Evolutionary conservation across 2,888 invertebrate species (phyloP), one percentile per base, ranked within the genome.

Genomic region (Drosophila atripex): DNA sequence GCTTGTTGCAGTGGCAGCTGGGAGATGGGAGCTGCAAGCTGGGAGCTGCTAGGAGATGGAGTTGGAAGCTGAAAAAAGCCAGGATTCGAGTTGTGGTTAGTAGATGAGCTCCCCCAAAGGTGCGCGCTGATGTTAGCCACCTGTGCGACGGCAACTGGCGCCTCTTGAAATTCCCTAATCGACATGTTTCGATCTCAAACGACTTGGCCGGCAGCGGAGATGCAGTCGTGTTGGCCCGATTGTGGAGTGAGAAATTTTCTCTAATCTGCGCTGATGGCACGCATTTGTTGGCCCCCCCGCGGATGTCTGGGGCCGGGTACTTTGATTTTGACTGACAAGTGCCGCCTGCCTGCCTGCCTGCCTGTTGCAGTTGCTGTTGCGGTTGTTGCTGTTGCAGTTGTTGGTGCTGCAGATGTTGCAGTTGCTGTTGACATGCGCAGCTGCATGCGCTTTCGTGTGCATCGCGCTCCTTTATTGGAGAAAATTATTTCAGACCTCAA

Each of bases 241-340:
- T 70, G 65, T 70, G 61, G 49, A 76, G 88, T 84, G 78, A 84
- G 88, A 85, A 80, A 85, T 88, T 84, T 84, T 88, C 87, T 88
- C 88, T 84, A 84, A 84, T 84, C 88, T 84, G 69, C 85, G 71
- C 78, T 84, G 88, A 84, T 86, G 87, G 64, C 83, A 74, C 84
- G 80, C 86, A 86, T 83, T 86, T 71, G 85, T 52, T 23, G 35
- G 28, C 9, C 50, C 54, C 54, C 52, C 58, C 56, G 50, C 78
- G 86, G 73, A 75, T 85, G 70, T 56, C 76, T 56, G 85, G 71
- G 70, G 86, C 75, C 75, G 69, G 65, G 83, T 85, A 88, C 83
- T 90, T 89, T 89, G 89, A 89, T 80, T 89, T 90, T 90, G 90
- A 89, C 89, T 83, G 90, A 89, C 89, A 90, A 89, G 86, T 86